These are phyloP conservation scores for Platycnemis pennipes DNA, from an alignment of 2,888 invertebrate genomes.

Conservation along the genomic window DNA sequence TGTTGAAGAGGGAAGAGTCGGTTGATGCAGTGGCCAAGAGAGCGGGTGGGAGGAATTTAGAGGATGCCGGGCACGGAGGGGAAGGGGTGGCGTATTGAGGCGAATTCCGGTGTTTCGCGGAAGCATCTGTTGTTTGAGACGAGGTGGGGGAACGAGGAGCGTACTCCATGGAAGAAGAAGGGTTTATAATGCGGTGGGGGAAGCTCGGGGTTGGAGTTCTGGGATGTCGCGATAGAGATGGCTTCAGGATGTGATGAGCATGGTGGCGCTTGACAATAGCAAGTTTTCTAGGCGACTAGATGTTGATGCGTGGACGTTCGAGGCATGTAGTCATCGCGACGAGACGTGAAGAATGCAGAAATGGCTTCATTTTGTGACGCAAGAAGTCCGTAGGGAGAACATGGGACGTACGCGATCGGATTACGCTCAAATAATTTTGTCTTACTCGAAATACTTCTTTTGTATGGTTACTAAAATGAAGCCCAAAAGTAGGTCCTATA, in stretches of 20 bases:
- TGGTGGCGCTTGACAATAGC: neutral
- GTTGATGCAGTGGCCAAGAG: slow-evolving; percentile 18
- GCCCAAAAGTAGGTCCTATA: too few species aligned
- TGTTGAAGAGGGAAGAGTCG: neutral
- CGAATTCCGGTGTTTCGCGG: neutral
- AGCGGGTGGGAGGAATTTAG: neutral
- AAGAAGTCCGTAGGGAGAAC: neutral
- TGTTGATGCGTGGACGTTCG: neutral
- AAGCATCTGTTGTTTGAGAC: slow-evolving; percentile 2
- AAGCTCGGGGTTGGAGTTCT: neutral
- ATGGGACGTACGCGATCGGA: neutral
- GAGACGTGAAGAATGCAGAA: neutral
- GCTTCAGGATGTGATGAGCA: neutral
- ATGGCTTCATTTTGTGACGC: neutral
- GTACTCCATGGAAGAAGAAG: neutral
- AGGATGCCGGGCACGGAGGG: neutral
- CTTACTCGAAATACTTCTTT: too few species aligned
- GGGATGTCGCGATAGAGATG: slow-evolving; percentile 11
- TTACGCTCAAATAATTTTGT: neutral
- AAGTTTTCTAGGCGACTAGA: neutral
- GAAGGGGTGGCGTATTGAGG: neutral
- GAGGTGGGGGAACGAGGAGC: neutral
- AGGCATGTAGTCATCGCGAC: neutral
- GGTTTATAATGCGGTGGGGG: neutral
- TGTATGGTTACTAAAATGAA: too few species aligned